Conservation (phyloP, 2,113 vertebrate species). For the Muntiacus muntjak region DNA sequence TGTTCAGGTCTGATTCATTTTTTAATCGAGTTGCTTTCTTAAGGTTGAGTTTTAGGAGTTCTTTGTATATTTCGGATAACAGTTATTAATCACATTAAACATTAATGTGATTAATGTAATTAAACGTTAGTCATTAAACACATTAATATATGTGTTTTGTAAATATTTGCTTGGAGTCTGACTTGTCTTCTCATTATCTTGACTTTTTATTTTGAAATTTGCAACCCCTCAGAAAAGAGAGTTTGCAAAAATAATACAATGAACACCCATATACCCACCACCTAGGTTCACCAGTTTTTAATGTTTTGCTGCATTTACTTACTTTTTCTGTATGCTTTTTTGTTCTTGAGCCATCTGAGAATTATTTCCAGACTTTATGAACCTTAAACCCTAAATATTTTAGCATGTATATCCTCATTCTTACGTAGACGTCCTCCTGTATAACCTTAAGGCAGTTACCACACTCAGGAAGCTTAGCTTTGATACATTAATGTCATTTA, state of each 20-base stretch:
- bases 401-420: neutral
- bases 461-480: neutral
- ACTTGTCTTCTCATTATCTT: neutral
- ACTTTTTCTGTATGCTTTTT: neutral
- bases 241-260: neutral
- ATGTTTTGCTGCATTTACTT: conserved; percentile 5
- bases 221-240: neutral
- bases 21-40: neutral
- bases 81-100: neutral
- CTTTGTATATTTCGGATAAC: neutral
- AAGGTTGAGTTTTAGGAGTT: neutral
- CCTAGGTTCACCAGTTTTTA: neutral
- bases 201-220: conserved; percentile 24
- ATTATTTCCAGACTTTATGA: neutral
- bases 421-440: neutral
- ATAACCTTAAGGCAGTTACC: neutral
- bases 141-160: neutral
- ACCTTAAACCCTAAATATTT: neutral
- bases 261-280: neutral
- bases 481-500: neutral
- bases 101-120: no score
- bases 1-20: neutral
- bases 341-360: neutral
- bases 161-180: neutral
- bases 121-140: no score